Base-by-base conservation (phyloP, 2,113 vertebrate genomes). In the Toxostoma redivivum region DNA sequence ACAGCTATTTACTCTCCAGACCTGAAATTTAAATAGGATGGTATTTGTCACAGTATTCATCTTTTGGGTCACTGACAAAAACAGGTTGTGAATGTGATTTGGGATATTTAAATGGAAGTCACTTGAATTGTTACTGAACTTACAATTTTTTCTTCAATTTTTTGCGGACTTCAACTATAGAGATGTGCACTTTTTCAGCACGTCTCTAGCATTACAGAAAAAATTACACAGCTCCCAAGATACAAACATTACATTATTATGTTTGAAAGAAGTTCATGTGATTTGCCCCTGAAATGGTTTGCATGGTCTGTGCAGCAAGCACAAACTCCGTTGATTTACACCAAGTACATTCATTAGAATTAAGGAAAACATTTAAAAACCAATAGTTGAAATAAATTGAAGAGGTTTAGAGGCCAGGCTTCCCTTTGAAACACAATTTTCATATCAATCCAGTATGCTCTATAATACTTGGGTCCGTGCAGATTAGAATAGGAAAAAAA, bases 1-100 rank as follows among this genome's bases (percentile, higher is more conserved):
- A 81, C 53, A 91, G 81, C 74, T 79, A 64, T 91, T 94, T 96
- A 88, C 60, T 95, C 76, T 94, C 84, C 88, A 94, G 84, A 94
- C 37, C 81, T 56, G 31, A 69, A 95, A 96, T 90, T 95, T 92
- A 91, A 95, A 88, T 73, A 88, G 72, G 61, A 88, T 21, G 17
- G 67, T 92, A 86, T 94, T 42, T 89, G 21, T 78, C 56, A 78
- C 18, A 51, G 18, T 7, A 9, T 54, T 53, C 30, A 58, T 7
- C 30, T 81, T 22, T 6, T 45, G 44, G 14, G 23, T 62, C 72
- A 62, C 12, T 50, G 33, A 50, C 20, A 81, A 69, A 69, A 58
- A 12, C 40, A 73, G 58, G 30, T 1, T 64, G 35, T 80, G 78
- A 91, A 81, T 73, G 66, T 45, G 50, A 97, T 92, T 69, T 91